phyloP scores from a whole-genome alignment of 2,797 vertebrate genomes.

The Sebastes matsubarae region DNA sequence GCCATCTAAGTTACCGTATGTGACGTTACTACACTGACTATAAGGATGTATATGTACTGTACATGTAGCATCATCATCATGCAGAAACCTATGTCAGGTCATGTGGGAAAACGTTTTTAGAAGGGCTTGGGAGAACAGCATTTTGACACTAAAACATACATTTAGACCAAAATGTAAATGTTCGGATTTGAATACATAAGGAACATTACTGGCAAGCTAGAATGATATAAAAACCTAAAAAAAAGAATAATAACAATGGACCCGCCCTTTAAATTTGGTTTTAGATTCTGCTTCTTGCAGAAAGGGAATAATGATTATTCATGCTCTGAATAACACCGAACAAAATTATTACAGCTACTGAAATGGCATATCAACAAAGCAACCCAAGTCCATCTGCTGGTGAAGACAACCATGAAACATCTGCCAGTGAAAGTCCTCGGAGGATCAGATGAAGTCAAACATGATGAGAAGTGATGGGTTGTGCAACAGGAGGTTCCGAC shows the following conservation, averaged over 20 bases:
- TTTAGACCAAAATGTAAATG: too few relatives aligned
- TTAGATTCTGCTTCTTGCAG: neutral
- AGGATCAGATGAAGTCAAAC: neutral
- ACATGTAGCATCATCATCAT: too few relatives aligned
- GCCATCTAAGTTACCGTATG: too few relatives aligned
- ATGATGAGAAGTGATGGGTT: neutral
- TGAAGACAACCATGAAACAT: neutral
- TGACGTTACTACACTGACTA: too few relatives aligned
- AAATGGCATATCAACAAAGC: neutral
- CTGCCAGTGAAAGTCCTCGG: neutral
- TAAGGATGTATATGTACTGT: too few relatives aligned
- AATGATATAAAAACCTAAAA: too few relatives aligned
- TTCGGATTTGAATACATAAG: too few relatives aligned
- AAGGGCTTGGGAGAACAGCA: too few relatives aligned
- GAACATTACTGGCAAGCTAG: too few relatives aligned
- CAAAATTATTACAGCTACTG: neutral
- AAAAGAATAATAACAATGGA: too few relatives aligned
- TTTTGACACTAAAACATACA: too few relatives aligned
- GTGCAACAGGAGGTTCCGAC: conserved; percentile 1
- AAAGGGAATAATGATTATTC: neutral
- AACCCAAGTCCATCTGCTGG: neutral
- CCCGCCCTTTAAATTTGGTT: accelerated
- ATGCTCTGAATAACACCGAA: neutral
- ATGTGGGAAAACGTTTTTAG: accelerated
- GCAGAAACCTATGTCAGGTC: too few relatives aligned